Base-by-base conservation (phyloP, 2,113 vertebrate species). In the Hemicordylus capensis region DNA sequence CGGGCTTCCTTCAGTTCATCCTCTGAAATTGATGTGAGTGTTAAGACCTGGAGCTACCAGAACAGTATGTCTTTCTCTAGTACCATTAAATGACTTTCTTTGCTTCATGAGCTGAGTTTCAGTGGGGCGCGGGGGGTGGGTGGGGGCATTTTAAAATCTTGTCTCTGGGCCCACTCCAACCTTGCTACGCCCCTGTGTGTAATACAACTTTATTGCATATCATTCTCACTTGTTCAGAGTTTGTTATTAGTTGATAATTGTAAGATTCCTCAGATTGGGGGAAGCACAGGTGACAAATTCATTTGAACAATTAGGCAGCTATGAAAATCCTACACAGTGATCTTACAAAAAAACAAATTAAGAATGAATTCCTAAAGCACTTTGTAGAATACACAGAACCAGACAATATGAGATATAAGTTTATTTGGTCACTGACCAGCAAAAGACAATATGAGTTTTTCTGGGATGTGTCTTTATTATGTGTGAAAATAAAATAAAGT, bases 381-480 rank as follows among this genome's bases (percentile, higher is more conserved):
- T 88, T 78, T 79, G 24, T 54, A 89, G 46, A 39, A 78, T 44
- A 87, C 3, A 84, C 75, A 86, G 89, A 91, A 42, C 26, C 46
- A 74, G 6, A 54, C 11, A 54, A 14, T 54, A 54, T 54, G 51
- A 54, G 51, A 54, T 10, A 54, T 54, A 54, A 51, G 6, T 51
- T 51, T 12, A 51, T 51, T 51, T n/a, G n/a, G n/a, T n/a, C n/a
- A n/a, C n/a, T n/a, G n/a, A n/a, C n/a, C n/a, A n/a, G n/a, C n/a
- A n/a, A n/a, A n/a, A 75, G 22, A 31, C 46, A 64, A 89, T 86
- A 73, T 73, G 54, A 81, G 9, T 83, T 90, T 89, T 59, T 89
- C 81, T 86, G 58, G 86, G 61, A 82, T 64, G 84, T 72, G 87
- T 20, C 80, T 76, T 51, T 51, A 51, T 51, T 51, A 51, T 51